Evolutionary conservation across 2,888 invertebrate genomes (phyloP).

Genomic region (Thumatha senex): DNA sequence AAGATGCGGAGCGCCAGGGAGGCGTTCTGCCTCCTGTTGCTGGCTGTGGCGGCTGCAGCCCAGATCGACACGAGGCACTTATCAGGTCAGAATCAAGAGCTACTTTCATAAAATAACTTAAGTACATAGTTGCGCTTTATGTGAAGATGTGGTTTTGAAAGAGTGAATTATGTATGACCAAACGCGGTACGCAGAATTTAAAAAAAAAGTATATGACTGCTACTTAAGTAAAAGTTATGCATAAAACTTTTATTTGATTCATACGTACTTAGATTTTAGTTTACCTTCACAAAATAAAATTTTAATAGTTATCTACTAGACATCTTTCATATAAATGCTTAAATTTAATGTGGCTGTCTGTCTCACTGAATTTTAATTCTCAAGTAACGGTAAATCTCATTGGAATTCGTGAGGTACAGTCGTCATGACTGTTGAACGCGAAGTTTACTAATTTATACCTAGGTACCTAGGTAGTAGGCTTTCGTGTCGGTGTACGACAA

Average conservation of each 20-base stretch:
- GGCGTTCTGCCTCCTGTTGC: slow-evolving; percentile 73
- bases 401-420: slow-evolving; percentile 9
- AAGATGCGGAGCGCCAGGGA: slow-evolving; percentile 76
- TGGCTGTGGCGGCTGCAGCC: slow-evolving; percentile 62
- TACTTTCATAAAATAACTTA: slow-evolving; percentile 8
- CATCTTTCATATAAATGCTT: too few relatives aligned
- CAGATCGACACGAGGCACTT: slow-evolving; percentile 73
- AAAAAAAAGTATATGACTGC: too few relatives aligned
- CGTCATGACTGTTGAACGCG: neutral
- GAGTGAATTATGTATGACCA: neutral
- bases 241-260: too few relatives aligned
- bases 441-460: slow-evolving; percentile 4
- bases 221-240: too few relatives aligned
- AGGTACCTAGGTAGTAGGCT: slow-evolving; percentile 2
- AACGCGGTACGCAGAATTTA: too few relatives aligned
- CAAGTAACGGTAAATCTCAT: slow-evolving; percentile 24
- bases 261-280: too few relatives aligned
- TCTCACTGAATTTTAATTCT: slow-evolving; percentile 1
- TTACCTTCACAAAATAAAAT: too few relatives aligned
- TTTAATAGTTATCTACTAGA: too few relatives aligned
- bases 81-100: slow-evolving; percentile 60
- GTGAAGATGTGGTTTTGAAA: neutral
- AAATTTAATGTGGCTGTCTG: neutral
- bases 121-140: neutral
- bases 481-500: neutral